Percentiles rank a stretch among this genome's conserved stretches.
phyloP scores from a whole-genome alignment of 2,113 vertebrate genomes.

The Spizaetus ornatus region DNA sequence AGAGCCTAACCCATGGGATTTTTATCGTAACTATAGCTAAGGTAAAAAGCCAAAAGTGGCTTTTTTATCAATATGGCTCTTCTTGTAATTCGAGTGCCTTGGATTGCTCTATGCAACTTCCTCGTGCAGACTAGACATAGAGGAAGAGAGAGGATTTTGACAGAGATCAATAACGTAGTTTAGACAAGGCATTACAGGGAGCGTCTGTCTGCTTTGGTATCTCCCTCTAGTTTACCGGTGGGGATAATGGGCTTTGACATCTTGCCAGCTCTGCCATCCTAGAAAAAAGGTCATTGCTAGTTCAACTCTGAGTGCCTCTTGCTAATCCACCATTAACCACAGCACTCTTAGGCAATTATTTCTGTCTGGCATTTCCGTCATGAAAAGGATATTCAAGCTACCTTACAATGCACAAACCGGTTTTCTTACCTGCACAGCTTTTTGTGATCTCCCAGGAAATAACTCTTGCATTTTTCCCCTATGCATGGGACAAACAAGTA shows the following conservation, averaged over 20 bases:
- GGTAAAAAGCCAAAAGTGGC: neutral
- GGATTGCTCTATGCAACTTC: neutral
- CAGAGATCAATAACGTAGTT: slow-evolving; percentile 57
- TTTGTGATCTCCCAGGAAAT: neutral
- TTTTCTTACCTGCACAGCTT: neutral
- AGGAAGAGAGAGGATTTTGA: slow-evolving; percentile 42
- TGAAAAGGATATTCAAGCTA: neutral
- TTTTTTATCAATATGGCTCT: slow-evolving; percentile 18
- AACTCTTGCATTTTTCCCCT: neutral
- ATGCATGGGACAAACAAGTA: neutral
- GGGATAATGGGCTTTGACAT: slow-evolving; percentile 51
- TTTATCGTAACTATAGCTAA: neutral
- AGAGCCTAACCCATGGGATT: neutral
- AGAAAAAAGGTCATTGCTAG: neutral
- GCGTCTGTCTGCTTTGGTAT: slow-evolving; percentile 45
- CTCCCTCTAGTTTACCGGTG: slow-evolving; percentile 38
- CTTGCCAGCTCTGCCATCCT: slow-evolving; percentile 56
- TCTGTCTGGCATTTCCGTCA: slow-evolving; percentile 12
- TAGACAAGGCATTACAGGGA: slow-evolving; percentile 40
- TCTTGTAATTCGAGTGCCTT: slow-evolving; percentile 17
- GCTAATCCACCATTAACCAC: neutral
- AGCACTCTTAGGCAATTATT: neutral
- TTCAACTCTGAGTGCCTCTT: slow-evolving; percentile 44
- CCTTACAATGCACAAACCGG: neutral
- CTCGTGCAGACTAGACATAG: neutral